A percentile compares a stretch with the other conserved stretches of the same genome.
These are phyloP conservation scores for Decapterus maruadsi DNA, from an alignment of 2,797 vertebrate species.

Conservation along the genomic window DNA sequence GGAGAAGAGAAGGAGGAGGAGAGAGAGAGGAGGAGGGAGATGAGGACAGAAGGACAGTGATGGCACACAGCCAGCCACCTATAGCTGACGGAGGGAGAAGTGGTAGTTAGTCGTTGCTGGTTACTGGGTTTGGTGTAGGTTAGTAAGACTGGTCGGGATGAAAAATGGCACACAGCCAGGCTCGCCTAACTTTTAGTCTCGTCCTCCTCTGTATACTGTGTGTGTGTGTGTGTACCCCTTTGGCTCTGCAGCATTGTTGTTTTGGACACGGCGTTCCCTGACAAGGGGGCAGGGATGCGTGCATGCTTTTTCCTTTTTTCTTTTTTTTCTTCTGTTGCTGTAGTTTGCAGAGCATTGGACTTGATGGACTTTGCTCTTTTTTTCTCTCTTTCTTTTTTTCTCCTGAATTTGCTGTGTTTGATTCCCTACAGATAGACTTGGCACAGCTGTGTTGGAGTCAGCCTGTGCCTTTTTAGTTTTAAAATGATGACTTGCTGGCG, in stretches of 20 bases:
- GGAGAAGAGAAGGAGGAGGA: background rate
- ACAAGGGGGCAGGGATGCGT: conserved; percentile 38
- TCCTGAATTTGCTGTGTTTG: conserved; percentile 12
- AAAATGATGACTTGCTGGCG: conserved; percentile 32
- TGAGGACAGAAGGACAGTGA: conserved; percentile 46
- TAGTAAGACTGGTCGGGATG: conserved; percentile 11
- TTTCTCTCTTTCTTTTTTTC: background rate
- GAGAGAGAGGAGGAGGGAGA: conserved; percentile 14
- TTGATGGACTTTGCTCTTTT: conserved; percentile 65
- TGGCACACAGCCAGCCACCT: conserved; percentile 51
- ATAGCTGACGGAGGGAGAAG: conserved; percentile 16
- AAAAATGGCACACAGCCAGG: conserved; percentile 31
- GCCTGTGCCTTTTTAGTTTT: conserved; percentile 1
- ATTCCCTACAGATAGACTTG: background rate
- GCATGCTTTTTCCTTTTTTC: background rate
- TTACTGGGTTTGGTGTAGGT: conserved; percentile 13
- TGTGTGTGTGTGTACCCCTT: conserved; percentile 37
- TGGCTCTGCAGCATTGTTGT: conserved; percentile 64
- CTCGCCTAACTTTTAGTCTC: conserved; percentile 47
- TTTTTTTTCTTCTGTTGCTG: conserved; percentile 15
- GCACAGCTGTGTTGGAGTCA: background rate
- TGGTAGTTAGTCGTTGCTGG: conserved; percentile 16
- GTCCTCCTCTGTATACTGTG: conserved; percentile 35
- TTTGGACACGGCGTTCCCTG: conserved; percentile 79
- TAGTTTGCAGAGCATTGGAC: conserved; percentile 52